Evolutionary conservation across 2,797 vertebrate species (phyloP), one percentile per base, ranked within the genome.

Genomic region (Eulemur coronatus): DNA sequence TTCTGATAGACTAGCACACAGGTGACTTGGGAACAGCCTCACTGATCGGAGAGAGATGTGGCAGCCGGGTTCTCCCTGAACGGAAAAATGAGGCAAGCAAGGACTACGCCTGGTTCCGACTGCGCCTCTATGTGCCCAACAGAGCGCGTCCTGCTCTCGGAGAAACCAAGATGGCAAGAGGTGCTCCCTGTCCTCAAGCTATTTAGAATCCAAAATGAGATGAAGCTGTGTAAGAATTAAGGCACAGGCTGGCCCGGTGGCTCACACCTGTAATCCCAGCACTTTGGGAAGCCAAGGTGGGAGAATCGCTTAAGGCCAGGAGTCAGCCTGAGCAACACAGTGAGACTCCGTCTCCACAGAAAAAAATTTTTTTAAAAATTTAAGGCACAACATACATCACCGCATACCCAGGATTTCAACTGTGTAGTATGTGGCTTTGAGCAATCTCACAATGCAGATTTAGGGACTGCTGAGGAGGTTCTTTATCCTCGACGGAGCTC

Each of bases 81-180:
- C 0, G 0, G 6, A 70, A 8, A 7, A 14, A 17, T 2, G 57
- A 75, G n/a, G 7, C 15, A 17, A 24, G 13, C 0, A 18, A 18
- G 38, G 38, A 1, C 17, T 3, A 6, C 7, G 67, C 43, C 0
- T 1, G n/a, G 17, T 18, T 61, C 48, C 0, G 4, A 67, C 35
- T 0, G 5, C 48, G n/a, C 57, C 73, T 20, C 17, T n/a, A 22
- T 15, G 18, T 67, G 28, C 55, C 61, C 48, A 28, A 28, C 7
- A 7, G 2, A 22, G 59, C 4, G 0, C 4, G 17, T 41, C 35
- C 13, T 1, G 30, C 63, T n/a, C 35, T 35, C 13, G 26, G 86
- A 65, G n/a, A 78, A 73, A 65, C 33, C 11, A 14, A 38, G 82
- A 17, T 15, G 10, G 72, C 17, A 52, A 33, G 43, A 46, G 11